Conservation (phyloP, 1,140 invertebrate genomes). For the Cyrtorhinus lividipennis region DNA sequence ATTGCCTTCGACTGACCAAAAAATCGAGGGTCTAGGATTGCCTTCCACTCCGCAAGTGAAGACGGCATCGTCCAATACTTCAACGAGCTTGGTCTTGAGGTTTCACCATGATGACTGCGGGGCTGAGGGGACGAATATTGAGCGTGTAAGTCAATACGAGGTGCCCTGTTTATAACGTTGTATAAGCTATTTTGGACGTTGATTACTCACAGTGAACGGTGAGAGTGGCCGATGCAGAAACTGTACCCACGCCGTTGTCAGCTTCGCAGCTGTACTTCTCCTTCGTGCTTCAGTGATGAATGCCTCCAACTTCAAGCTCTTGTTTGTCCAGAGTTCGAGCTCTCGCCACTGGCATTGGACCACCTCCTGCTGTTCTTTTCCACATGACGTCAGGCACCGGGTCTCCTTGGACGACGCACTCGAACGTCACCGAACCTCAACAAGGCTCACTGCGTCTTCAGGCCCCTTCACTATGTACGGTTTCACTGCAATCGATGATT, state of each 20-base stretch:
- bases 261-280: constrained; percentile 85
- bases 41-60: constrained; percentile 53
- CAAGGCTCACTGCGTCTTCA: constrained; percentile 52
- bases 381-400: constrained; percentile 56
- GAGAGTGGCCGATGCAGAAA: constrained; percentile 62
- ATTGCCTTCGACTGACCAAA: constrained; percentile 63
- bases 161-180: no score
- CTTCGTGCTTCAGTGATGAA: constrained; percentile 63
- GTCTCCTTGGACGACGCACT: constrained; percentile 61
- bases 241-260: constrained; percentile 69
- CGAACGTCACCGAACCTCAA: constrained; percentile 58
- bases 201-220: constrained; percentile 66
- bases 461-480: constrained; percentile 66
- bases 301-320: constrained; percentile 56
- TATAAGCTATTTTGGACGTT: no score
- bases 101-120: constrained; percentile 46
- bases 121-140: no score
- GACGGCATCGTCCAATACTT: constrained; percentile 44
- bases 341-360: constrained; percentile 49
- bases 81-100: constrained; percentile 48
- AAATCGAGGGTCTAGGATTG: constrained; percentile 52
- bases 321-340: constrained; percentile 67
- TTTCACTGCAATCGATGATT: constrained; percentile 62
- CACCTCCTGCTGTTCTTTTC: constrained; percentile 47
- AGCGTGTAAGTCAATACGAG: constrained; percentile 23